Base-by-base conservation (phyloP, 2,888 invertebrate species). In the Stenurella melanura region DNA sequence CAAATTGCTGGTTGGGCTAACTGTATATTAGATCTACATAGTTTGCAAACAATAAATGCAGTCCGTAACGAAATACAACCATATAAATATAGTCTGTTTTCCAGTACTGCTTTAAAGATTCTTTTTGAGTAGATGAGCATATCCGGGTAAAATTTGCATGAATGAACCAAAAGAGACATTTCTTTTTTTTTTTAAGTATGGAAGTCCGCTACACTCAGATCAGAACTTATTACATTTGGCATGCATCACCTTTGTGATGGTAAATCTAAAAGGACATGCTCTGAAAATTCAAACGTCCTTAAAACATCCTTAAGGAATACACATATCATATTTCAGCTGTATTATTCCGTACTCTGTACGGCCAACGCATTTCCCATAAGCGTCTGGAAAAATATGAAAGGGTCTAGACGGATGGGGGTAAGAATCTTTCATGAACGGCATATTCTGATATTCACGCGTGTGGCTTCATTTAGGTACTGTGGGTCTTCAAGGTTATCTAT, bases 241-340 rank as follows among this genome's bases (percentile, higher is more conserved):
- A 34, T 56, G 69, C 69, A 69, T 34, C 58, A 58, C 57, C 54
- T 69, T 69, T 69, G 69, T 58, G 57, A 69, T 69, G 57, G 4
- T 69, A 58, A 69, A 69, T 69, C 69, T 12, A 54, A 38, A 19
- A 18, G 42, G 42, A 64, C 19, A 64, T 64, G 42, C 42, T 42
- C 42, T 42, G 64, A 64, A 42, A 64, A 42, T 64, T 64, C 42
- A 64, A 42, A 64, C 10, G 61, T 34, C 17, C 34, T 34, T 34
- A 17, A 34, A 63, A 34, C 7, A 34, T 63, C 61, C 34, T 63
- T 18, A 30, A 34, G 34, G 61, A 63, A 63, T 63, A 63, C 34
- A n/a, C 61, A 34, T n/a, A 30, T 30, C 26, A 34, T 34, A 17
- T 63, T 18, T 17, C n/a, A 6, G 10, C 61, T 5, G 34, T 11